Evolutionary conservation across 1,140 invertebrate genomes (phyloP).

Genomic region (Pogonus chalceus): DNA sequence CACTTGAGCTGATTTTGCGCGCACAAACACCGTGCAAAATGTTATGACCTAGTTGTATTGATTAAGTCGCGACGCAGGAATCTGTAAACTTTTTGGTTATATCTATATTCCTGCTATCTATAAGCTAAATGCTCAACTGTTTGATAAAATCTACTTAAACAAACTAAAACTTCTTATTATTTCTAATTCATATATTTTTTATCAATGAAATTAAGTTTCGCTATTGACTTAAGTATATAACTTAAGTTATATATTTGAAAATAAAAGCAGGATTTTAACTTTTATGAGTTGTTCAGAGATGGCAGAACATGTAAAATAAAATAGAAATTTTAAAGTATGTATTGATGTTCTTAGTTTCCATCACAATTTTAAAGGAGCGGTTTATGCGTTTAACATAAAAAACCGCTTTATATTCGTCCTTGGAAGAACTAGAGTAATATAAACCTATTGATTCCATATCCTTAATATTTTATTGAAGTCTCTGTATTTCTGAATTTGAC

Average conservation of each 20-base stretch:
- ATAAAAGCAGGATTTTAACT: no score
- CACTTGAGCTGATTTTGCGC: conserved; percentile 1
- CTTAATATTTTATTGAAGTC: conserved; percentile 8
- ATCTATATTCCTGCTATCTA: no score
- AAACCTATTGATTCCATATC: conserved; percentile 6
- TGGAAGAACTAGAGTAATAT: neutral
- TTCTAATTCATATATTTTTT: no score
- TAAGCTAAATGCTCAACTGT: no score
- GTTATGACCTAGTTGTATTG: conserved; percentile 6
- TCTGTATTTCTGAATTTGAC: no score
- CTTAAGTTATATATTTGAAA: no score
- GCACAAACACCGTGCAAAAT: conserved; percentile 6
- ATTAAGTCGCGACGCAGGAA: neutral
- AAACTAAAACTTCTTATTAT: no score
- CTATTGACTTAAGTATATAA: no score
- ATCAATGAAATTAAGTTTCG: no score
- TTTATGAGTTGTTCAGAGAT: neutral
- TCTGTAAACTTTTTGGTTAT: neutral
- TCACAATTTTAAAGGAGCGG: neutral
- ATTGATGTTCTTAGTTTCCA: neutral
- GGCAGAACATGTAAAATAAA: neutral
- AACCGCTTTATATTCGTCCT: neutral
- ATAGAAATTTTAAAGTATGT: neutral
- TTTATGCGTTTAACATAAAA: neutral
- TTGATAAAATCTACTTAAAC: no score